Conservation (phyloP, 35 echinoderm and acorn worm species). For the Chiridota heheva region DNA sequence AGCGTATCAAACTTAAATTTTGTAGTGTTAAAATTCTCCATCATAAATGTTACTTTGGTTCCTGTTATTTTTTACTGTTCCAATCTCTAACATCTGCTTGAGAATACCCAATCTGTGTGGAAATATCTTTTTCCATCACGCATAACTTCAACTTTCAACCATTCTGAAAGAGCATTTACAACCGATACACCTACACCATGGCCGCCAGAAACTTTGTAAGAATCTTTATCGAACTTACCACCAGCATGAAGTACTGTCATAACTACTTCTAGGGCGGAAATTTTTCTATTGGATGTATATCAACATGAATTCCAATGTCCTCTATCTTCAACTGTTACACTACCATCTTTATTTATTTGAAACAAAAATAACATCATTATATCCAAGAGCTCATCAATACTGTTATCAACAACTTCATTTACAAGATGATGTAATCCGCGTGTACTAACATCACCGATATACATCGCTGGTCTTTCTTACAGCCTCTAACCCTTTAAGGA, state of each 20-base stretch:
- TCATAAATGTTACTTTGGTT: too few relatives aligned
- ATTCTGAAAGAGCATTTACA: not conserved
- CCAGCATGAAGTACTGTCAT: conserved; percentile 13
- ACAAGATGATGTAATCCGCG: conserved; percentile 8
- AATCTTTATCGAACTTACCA: conserved; percentile 24
- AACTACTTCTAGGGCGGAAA: conserved; percentile 19
- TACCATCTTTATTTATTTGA: not conserved
- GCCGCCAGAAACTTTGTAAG: conserved; percentile 21
- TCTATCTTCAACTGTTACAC: not conserved
- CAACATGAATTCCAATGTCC: conserved; percentile 24
- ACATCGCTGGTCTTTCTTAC: conserved; percentile 10
- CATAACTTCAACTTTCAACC: not conserved
- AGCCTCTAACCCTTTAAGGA: conserved; percentile 2
- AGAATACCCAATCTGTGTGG: too few relatives aligned
- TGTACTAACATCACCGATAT: not conserved
- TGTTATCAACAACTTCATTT: conserved; percentile 19
- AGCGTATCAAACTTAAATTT: too few relatives aligned
- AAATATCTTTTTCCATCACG: too few relatives aligned
- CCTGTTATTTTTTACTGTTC: too few relatives aligned
- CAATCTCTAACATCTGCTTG: too few relatives aligned
- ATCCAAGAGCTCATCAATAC: conserved; percentile 7
- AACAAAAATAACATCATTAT: not conserved
- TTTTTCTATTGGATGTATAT: not conserved
- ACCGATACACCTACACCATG: conserved; percentile 11
- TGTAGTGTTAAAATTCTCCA: too few relatives aligned